A percentile compares a stretch with the other conserved stretches of the same genome.
phyloP scores from a whole-genome alignment of 2,888 invertebrate species.

The Iselma pallidipennis region DNA sequence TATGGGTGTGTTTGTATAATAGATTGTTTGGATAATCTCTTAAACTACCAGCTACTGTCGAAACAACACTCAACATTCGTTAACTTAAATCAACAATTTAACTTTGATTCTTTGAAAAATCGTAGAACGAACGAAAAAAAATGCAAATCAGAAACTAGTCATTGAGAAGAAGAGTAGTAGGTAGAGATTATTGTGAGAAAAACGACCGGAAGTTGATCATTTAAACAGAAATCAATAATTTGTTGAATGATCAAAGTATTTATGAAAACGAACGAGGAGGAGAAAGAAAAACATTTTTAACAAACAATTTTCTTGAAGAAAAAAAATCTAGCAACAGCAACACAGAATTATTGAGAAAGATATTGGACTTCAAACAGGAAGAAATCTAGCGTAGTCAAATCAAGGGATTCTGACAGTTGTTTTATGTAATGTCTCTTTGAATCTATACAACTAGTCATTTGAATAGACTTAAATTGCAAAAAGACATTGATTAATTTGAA shows the following conservation, averaged over 20 bases:
- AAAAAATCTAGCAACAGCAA: no score
- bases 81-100: background rate
- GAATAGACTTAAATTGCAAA: background rate
- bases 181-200: background rate
- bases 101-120: no score
- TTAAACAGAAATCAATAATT: background rate
- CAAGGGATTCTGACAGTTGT: background rate
- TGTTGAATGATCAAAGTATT: background rate
- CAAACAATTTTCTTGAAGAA: no score
- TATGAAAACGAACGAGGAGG: no score
- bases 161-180: background rate
- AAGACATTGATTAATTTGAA: background rate
- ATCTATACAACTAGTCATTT: background rate
- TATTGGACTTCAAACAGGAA: no score
- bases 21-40: slow-evolving; percentile 5
- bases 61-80: background rate
- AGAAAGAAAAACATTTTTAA: background rate
- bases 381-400: background rate
- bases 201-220: background rate
- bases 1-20: background rate
- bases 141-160: background rate
- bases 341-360: no score
- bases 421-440: background rate
- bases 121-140: no score
- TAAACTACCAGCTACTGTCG: slow-evolving; percentile 4